phyloP scores from a whole-genome alignment of 1,140 invertebrate genomes.

The Leptopilina boulardi region DNA sequence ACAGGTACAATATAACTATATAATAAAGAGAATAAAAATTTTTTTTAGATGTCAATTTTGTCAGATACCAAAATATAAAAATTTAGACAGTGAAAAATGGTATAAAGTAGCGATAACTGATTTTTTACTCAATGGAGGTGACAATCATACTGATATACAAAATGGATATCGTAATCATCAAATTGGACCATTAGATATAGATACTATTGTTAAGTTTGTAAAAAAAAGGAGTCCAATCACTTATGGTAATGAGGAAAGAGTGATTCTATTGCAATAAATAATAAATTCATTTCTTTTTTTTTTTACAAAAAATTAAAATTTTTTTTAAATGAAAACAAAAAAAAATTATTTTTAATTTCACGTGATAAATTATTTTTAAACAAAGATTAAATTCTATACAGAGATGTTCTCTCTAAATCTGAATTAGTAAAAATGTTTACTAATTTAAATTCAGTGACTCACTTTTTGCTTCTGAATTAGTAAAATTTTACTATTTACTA shows the following conservation, averaged over 20 bases:
- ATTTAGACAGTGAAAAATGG: slow-evolving; percentile 72
- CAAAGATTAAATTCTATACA: no score
- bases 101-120: slow-evolving; percentile 81
- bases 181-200: slow-evolving; percentile 53
- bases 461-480: no score
- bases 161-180: slow-evolving; percentile 55
- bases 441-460: no score
- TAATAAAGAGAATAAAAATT: not conserved
- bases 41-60: slow-evolving; percentile 81
- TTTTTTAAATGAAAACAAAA: no score
- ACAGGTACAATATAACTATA: not conserved
- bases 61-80: slow-evolving; percentile 79
- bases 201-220: slow-evolving; percentile 53
- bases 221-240: slow-evolving; percentile 58
- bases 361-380: no score
- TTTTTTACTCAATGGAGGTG: slow-evolving; percentile 83
- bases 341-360: no score
- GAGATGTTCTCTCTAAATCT: no score
- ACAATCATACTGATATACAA: slow-evolving; percentile 73
- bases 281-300: not conserved
- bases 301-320: not conserved
- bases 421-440: no score
- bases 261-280: slow-evolving; percentile 39
- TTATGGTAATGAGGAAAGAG: slow-evolving; percentile 54
- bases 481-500: no score